Conservation (phyloP, 2,888 invertebrate genomes). For the Drosophila parthenogenetica region DNA sequence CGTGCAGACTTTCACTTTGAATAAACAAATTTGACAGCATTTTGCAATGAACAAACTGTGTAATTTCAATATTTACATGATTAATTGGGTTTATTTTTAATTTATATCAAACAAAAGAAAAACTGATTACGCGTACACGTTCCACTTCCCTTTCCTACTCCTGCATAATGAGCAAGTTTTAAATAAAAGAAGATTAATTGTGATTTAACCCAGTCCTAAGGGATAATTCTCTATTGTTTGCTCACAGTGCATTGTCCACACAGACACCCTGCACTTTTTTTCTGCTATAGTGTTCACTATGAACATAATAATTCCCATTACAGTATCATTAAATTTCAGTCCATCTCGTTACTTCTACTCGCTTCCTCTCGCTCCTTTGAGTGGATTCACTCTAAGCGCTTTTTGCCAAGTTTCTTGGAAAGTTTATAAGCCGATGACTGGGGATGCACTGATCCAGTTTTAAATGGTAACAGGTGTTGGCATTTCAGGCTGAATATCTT, state of each 20-base stretch:
- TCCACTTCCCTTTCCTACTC: neutral
- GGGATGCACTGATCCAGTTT: slow-evolving; percentile 59
- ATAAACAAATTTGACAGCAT: slow-evolving; percentile 32
- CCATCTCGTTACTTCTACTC: neutral
- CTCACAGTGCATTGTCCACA: slow-evolving; percentile 21
- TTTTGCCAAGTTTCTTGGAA: slow-evolving; percentile 45
- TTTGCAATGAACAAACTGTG: slow-evolving; percentile 15
- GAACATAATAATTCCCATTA: slow-evolving; percentile 37
- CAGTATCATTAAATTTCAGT: slow-evolving; percentile 44
- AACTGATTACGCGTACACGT: slow-evolving; percentile 62
- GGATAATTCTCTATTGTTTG: slow-evolving; percentile 50
- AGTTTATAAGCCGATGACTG: slow-evolving; percentile 67
- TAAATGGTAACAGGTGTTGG: slow-evolving; percentile 70
- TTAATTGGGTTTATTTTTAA: slow-evolving; percentile 79
- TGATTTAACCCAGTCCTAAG: slow-evolving; percentile 51
- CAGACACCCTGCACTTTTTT: neutral
- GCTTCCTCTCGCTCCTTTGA: slow-evolving; percentile 9
- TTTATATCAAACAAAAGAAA: slow-evolving; percentile 67
- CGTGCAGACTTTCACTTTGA: slow-evolving; percentile 28
- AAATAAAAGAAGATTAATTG: slow-evolving; percentile 74
- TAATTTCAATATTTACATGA: slow-evolving; percentile 72
- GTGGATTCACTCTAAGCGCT: slow-evolving; percentile 35
- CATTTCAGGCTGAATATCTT: slow-evolving; percentile 47
- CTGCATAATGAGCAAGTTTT: slow-evolving; percentile 44
- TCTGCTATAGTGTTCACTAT: slow-evolving; percentile 9